Evolutionary conservation across 1,140 invertebrate species (phyloP).

Genomic region (Semibalanus balanoides): DNA sequence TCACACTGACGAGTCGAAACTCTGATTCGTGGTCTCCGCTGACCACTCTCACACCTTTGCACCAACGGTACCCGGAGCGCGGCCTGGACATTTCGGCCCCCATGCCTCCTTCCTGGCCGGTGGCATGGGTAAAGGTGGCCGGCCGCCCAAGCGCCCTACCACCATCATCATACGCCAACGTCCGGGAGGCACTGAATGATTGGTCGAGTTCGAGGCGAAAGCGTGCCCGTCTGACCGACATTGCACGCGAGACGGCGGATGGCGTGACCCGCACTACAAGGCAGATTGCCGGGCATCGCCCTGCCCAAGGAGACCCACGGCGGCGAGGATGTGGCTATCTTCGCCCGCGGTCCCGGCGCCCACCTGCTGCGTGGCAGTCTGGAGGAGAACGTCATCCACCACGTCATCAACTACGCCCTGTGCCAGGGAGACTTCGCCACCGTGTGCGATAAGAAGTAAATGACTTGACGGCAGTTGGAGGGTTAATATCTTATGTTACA

Average conservation of each 20-base stretch:
- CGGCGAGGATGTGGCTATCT: conserved; percentile 17
- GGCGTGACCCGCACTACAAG: conserved; percentile 6
- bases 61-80: conserved; percentile 56
- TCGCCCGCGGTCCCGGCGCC: conserved; percentile 25
- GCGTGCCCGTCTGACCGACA: conserved; percentile 27
- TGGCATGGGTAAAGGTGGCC: neutral
- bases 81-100: conserved; percentile 28
- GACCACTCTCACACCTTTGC: conserved; percentile 65
- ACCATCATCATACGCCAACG: conserved; percentile 16
- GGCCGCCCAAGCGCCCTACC: conserved; percentile 6
- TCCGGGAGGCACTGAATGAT: conserved; percentile 9
- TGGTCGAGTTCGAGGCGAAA: neutral
- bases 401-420: conserved; percentile 32
- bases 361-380: conserved; percentile 31
- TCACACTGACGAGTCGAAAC: conserved; percentile 38
- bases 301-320: conserved; percentile 17
- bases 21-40: conserved; percentile 57
- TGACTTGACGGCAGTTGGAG: too few species aligned
- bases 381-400: conserved; percentile 28
- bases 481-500: too few species aligned
- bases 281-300: conserved; percentile 14
- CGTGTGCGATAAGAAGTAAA: conserved; percentile 18
- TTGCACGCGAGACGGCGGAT: conserved; percentile 50
- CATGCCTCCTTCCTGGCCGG: conserved; percentile 9
- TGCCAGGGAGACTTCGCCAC: conserved; percentile 17